Base-by-base conservation (phyloP, 2,888 invertebrate species). In the Drosophila robusta region DNA sequence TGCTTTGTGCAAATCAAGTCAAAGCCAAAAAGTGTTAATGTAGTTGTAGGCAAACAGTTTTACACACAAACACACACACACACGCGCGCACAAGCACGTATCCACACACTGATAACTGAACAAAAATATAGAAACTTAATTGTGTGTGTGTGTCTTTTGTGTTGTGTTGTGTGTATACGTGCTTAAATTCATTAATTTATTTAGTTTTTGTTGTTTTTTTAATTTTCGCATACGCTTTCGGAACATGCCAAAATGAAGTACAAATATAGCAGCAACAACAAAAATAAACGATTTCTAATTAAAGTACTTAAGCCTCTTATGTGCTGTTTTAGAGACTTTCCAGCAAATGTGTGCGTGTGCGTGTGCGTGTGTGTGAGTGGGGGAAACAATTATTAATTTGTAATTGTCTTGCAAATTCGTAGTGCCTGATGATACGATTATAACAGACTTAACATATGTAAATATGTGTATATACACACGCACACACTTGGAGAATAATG, bases 11-110 rank as follows among this genome's bases (percentile, higher is more conserved):
- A 76, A 76, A 78, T 78, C 80, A 78, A 78, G 80, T 73, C 77
- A 80, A 78, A 76, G 80, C 76, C 76, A 72, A 73, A 78, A 73
- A 80, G 62, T 76, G 77, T 69, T 76, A 76, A 78, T 76, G 73
- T 78, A 80, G 80, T 80, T 78, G 74, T 73, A 70, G 55, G 58
- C 76, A 73, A 73, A 80, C 67, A 75, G 49, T 46, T 50, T 24
- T 29, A 32, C 44, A 41, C 56, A 49, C 56, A 54, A 55, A 51
- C 64, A 44, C 51, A 61, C 34, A 54, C 38, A 39, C 47, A 55
- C 52, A 42, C 12, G 18, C 55, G 36, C 18, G n/a, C 32, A 22
- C 56, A 18, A 18, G 56, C 36, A 22, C 39, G 42, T n/a, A 46
- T 39, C 39, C 38, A 41, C 50, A 41, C 34, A 16, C 41, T 63